Evolutionary conservation across 2,888 invertebrate species (phyloP), one percentile per base, ranked within the genome.

Genomic region (Hyposoter dolosus): DNA sequence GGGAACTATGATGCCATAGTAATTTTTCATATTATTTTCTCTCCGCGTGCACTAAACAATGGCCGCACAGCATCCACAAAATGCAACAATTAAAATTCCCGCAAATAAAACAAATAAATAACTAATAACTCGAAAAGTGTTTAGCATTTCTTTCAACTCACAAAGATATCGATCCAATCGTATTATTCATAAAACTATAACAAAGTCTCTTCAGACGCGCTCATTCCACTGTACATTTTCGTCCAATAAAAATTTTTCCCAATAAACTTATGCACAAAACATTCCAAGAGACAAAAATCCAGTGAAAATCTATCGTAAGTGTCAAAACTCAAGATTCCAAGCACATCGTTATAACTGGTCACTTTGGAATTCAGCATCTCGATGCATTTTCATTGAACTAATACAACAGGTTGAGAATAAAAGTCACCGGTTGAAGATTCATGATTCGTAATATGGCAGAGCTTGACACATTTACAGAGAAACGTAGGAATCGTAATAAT

Each of bases 311-410:
- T 60, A 23, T 10, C 12, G 3, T 0, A n/a, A 43, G 43, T 60
- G 17, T 10, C 10, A 35, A 35, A 4, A 35, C 23, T 17, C 3
- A 28, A 43, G 19, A 32, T 3, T 65, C 47, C 6, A 28, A 28
- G 17, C 1, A 19, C 23, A n/a, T 19, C 5, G 47, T 40, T 40
- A 43, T 40, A 43, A 45, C 68, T 28, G 9, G 15, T 45, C 19
- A 66, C 72, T 40, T 32, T 72, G 10, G 23, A 43, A 45, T 71
- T 15, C 17, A 40, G 15, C 47, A 45, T 35, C 23, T 66, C 53
- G 17, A 43, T 19, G 50, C 15, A 45, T 53, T 50, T 65, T 78
- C 53, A 72, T 74, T 72, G 72, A 83, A 66, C 72, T 43, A 81
- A 74, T 60, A 75, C 23, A 65, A 45, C 45, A 28, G 15, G 28